Evolutionary conservation across 1,140 invertebrate species (phyloP), one percentile per base, ranked within the genome.

Genomic region (Lycorma delicatula): DNA sequence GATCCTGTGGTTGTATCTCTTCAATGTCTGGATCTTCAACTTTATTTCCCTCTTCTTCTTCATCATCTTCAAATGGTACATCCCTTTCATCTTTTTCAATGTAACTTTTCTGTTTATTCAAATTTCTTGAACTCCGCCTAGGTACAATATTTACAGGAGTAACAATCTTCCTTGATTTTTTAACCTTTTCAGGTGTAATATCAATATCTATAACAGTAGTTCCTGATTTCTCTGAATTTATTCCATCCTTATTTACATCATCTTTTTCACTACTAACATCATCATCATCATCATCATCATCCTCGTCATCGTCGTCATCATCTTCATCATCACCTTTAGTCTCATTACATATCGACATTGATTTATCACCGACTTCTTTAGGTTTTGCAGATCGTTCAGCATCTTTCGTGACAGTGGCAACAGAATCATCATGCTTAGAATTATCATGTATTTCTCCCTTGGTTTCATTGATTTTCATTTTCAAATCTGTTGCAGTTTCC

Each of bases 61-160:
- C 7, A 28, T 50, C n/a, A 50, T 28, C 80, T 80, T 77, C 16
- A 18, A 16, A 27, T 6, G 18, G 57, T 56, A 25, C 54, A 60
- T 82, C 79, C 18, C 77, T 76, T 36, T 78, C 75, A 65, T 81
- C 79, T 65, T 78, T 76, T 54, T 81, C 79, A 49, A 75, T 73
- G 59, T 81, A 83, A 61, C 75, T 77, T 62, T 80, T 81, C n/a
- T 78, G 66, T 64, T 74, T 75, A 65, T 81, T 81, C 26, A 83
- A 74, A 63, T 80, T 81, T 48, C 81, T 73, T 60, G 78, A 79
- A 68, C 81, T 83, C 58, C 82, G 72, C 57, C 81, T 70, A 2
- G 81, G 75, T 18, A 75, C 79, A 55, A 79, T 70, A 51, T 65
- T 75, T 51, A 70, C 68, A 53, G 75, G 68, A 60, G 72, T 71